Evolutionary conservation across 2,797 vertebrate species (phyloP).

Genomic region (Champsocephalus gunnari): DNA sequence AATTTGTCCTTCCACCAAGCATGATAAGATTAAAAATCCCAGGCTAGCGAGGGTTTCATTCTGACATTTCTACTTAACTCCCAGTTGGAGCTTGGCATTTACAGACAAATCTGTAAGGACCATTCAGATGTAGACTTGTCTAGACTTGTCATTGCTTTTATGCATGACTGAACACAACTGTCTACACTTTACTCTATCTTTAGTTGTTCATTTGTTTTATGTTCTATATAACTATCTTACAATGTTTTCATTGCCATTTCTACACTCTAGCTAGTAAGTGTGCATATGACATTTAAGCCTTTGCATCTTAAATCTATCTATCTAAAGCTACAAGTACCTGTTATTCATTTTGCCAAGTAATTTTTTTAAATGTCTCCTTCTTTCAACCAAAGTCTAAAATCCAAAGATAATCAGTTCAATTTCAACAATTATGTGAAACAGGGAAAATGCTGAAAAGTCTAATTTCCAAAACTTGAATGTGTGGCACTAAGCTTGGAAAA

Average conservation of each 20-base stretch:
- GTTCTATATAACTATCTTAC: too few species aligned
- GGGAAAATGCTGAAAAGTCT: too few species aligned
- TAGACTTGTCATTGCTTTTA: slow-evolving; percentile 13
- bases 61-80: slow-evolving; percentile 58
- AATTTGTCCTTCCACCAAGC: slow-evolving; percentile 3
- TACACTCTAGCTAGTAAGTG: too few species aligned
- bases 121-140: slow-evolving; percentile 15
- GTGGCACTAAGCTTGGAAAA: too few species aligned
- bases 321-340: too few species aligned
- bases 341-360: too few species aligned
- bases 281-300: too few species aligned
- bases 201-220: too few species aligned
- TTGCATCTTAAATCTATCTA: too few species aligned
- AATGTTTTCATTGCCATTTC: too few species aligned
- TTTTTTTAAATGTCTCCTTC: not conserved
- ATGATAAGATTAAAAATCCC: slow-evolving; percentile 42
- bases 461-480: too few species aligned
- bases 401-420: not conserved
- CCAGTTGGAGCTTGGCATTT: slow-evolving; percentile 55
- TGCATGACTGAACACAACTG: not conserved
- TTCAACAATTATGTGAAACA: too few species aligned
- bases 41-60: slow-evolving; percentile 31
- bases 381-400: not conserved
- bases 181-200: not conserved
- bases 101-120: slow-evolving; percentile 34